Percentiles rank a stretch among this genome's conserved stretches.
Evolutionary conservation across 2,888 invertebrate species (phyloP).

Genomic region (Drosophila borealis): DNA sequence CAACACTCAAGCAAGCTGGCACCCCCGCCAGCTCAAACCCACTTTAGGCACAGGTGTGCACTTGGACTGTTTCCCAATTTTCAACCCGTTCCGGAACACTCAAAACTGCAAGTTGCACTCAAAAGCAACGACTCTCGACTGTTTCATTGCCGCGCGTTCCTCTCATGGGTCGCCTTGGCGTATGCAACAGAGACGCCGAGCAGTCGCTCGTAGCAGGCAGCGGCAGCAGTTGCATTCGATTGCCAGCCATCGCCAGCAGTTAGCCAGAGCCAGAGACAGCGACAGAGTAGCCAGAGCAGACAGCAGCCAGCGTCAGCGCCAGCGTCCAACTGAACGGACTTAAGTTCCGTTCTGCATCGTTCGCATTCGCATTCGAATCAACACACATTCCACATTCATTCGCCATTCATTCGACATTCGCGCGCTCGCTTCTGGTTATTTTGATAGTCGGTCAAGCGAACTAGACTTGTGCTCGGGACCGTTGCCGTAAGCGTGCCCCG

Average conservation of each 20-base stretch:
- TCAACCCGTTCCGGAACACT: constrained; percentile 33
- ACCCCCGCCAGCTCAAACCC: background rate
- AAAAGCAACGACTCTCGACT: constrained; percentile 21
- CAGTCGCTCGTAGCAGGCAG: constrained; percentile 70
- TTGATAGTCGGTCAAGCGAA: constrained; percentile 26
- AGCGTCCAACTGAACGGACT: constrained; percentile 14
- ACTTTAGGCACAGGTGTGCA: constrained; percentile 27
- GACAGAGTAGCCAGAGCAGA: constrained; percentile 12
- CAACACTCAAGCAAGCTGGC: background rate
- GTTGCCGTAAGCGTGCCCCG: constrained; percentile 1
- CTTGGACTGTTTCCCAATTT: constrained; percentile 3
- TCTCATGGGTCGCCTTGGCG: constrained; percentile 19
- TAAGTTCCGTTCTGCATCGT: constrained; percentile 31
- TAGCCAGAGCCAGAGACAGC: constrained; percentile 8
- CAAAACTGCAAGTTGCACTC: constrained; percentile 57
- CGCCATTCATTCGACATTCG: constrained; percentile 46
- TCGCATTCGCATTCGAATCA: constrained; percentile 33
- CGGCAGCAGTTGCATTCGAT: constrained; percentile 70
- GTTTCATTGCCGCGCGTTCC: constrained; percentile 50
- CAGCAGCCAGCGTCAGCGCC: constrained; percentile 9
- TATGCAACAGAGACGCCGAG: constrained; percentile 48
- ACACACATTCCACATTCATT: constrained; percentile 42
- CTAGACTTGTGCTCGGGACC: constrained; percentile 5
- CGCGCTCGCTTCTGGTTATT: constrained; percentile 18
- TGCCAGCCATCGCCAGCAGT: constrained; percentile 49